Conservation (phyloP, 2,797 vertebrate genomes). For the Sylvilagus floridanus region DNA sequence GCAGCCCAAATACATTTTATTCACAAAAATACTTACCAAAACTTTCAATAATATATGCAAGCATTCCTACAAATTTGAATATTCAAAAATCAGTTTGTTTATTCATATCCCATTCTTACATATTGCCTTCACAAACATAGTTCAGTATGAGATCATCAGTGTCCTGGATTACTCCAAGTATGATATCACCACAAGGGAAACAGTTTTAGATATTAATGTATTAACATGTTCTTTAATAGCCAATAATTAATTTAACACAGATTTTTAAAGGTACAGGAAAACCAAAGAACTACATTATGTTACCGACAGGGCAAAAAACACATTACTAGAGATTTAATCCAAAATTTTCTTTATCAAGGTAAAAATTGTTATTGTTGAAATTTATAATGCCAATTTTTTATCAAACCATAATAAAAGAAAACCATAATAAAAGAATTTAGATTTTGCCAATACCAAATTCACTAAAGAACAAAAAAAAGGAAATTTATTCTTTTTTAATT, state of each 20-base stretch:
- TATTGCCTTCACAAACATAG: neutral
- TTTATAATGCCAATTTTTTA: neutral
- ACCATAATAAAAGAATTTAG: neutral
- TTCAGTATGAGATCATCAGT: neutral
- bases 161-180: neutral
- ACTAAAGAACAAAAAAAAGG: neutral
- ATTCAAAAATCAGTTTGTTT: conserved; percentile 32
- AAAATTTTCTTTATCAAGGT: neutral
- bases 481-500: neutral
- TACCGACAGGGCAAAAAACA: neutral
- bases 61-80: neutral
- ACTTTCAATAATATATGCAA: neutral
- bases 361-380: neutral
- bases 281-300: neutral
- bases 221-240: neutral
- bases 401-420: neutral
- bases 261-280: conserved; percentile 12
- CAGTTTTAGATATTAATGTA: conserved; percentile 13
- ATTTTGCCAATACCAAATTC: conserved; percentile 3
- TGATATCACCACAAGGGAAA: neutral
- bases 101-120: neutral
- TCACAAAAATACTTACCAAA: conserved; percentile 61
- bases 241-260: conserved; percentile 6
- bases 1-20: conserved; percentile 42
- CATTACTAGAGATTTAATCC: conserved; percentile 19